Evolutionary conservation across 1,140 invertebrate genomes (phyloP).

Genomic region (Ips typographus): DNA sequence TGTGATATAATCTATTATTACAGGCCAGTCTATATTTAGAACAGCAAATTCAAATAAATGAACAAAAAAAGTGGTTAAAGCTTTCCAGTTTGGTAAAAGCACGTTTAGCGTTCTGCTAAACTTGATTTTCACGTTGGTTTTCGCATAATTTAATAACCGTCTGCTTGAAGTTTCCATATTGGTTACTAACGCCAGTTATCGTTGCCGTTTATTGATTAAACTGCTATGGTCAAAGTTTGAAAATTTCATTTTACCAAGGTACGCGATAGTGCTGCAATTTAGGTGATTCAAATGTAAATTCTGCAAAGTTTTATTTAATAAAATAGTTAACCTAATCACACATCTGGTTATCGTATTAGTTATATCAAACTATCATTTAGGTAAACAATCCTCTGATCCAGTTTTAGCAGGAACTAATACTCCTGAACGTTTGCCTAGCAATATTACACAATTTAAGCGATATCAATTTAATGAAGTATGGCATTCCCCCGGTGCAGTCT

Average conservation of each 20-base stretch:
- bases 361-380: background rate
- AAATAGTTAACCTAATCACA: too few relatives aligned
- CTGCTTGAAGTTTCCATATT: conserved; percentile 2
- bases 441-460: conserved; percentile 2
- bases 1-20: too few relatives aligned
- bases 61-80: too few relatives aligned
- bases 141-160: background rate
- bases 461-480: background rate
- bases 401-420: background rate
- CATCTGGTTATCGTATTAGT: too few relatives aligned
- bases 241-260: background rate
- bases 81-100: too few relatives aligned
- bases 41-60: too few relatives aligned
- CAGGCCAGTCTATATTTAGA: too few relatives aligned
- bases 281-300: too few relatives aligned
- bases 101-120: too few relatives aligned
- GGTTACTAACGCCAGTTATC: background rate
- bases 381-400: background rate
- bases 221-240: background rate
- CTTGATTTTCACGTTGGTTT: background rate
- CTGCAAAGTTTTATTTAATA: too few relatives aligned
- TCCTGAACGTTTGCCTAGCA: background rate
- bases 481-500: conserved; percentile 1
- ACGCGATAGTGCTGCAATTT: too few relatives aligned
- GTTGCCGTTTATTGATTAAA: conserved; percentile 2